A percentile compares a stretch with the other conserved stretches of the same genome.
Evolutionary conservation across 92 coral and sea anemone species (phyloP).

Genomic region (Epizoanthus stellaris): DNA sequence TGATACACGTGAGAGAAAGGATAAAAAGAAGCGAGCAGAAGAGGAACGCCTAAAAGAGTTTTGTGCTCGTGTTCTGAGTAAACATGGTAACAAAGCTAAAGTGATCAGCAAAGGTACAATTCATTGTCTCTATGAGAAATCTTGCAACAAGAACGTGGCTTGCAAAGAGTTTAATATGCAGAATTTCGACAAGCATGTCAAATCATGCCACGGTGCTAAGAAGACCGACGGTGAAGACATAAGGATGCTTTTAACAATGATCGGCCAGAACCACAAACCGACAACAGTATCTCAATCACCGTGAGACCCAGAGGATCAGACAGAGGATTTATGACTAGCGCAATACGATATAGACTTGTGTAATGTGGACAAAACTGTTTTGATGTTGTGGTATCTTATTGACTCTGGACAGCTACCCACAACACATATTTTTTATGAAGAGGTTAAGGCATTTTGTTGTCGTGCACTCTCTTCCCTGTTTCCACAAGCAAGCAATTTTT

Average conservation of each 20-base stretch:
- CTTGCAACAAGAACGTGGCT: conserved; percentile 50
- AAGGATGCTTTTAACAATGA: neutral
- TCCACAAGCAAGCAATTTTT: conserved; percentile 35
- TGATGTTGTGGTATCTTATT: too few species aligned
- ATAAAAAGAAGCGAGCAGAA: conserved; percentile 20
- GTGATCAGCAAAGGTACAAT: conserved; percentile 48
- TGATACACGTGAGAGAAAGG: conserved; percentile 17
- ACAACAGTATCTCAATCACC: too few species aligned
- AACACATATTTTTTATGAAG: too few species aligned
- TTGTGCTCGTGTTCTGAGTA: conserved; percentile 45
- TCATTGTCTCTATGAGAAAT: conserved; percentile 51
- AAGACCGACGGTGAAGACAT: conserved; percentile 26
- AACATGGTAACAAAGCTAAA: conserved; percentile 63
- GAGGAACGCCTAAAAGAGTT: conserved; percentile 48
- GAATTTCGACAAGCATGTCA: conserved; percentile 62
- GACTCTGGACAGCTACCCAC: too few species aligned
- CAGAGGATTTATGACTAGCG: too few species aligned
- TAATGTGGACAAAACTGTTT: too few species aligned
- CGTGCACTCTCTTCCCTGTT: conserved; percentile 53
- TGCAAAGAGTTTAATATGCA: conserved; percentile 60
- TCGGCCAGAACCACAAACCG: too few species aligned
- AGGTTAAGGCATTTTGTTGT: conserved; percentile 46
- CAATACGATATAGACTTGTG: too few species aligned
- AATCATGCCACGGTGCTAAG: conserved; percentile 46
- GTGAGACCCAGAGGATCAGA: too few species aligned